phyloP scores from a whole-genome alignment of 2,113 vertebrate genomes.

The Oreochromis niloticus region DNA sequence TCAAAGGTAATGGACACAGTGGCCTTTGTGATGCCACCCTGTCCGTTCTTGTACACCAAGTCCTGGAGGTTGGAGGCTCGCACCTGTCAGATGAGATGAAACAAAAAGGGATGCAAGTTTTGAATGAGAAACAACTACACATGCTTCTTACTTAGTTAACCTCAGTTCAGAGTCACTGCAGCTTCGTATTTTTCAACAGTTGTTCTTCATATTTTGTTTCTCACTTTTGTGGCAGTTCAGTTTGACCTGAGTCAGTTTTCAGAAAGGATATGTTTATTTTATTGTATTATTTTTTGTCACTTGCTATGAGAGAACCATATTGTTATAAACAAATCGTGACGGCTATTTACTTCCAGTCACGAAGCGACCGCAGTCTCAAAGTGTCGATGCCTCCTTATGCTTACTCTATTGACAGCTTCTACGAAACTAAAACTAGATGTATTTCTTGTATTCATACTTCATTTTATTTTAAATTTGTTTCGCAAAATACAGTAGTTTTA shows the following conservation, averaged over 20 bases:
- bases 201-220: background rate
- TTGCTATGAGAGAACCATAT: background rate
- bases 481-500: background rate
- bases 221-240: background rate
- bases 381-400: background rate
- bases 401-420: background rate
- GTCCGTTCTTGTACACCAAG: constrained; percentile 92
- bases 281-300: background rate
- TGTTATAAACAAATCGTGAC: background rate
- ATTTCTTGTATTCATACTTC: background rate
- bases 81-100: constrained; percentile 70
- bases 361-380: background rate
- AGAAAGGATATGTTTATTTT: background rate
- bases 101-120: background rate
- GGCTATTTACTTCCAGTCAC: background rate
- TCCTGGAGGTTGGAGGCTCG: constrained; percentile 89
- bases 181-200: background rate
- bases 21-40: constrained; percentile 90
- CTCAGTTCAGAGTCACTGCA: background rate
- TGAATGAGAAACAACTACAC: background rate
- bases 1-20: constrained; percentile 91
- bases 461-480: background rate
- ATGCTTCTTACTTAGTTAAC: background rate
- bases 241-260: background rate
- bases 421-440: background rate